Conservation (phyloP, 2,888 invertebrate species). For the Amphipoea lucens region DNA sequence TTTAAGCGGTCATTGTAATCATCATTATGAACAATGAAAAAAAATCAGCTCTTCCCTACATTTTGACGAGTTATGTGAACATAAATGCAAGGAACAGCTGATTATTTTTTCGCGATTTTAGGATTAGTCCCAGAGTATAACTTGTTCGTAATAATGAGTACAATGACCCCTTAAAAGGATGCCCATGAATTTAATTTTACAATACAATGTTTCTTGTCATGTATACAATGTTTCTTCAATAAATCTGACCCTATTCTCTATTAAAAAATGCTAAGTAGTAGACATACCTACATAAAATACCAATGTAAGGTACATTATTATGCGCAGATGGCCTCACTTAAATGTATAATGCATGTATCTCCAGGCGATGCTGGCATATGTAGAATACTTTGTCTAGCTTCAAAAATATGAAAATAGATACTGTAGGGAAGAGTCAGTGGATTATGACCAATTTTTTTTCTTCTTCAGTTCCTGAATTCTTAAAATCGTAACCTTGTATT, state of each 20-base stretch:
- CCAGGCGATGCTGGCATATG: slow-evolving; percentile 33
- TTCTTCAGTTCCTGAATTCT: background rate
- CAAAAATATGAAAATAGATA: slow-evolving; percentile 35
- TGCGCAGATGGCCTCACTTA: slow-evolving; percentile 47
- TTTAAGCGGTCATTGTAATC: no score
- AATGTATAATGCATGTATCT: slow-evolving; percentile 53
- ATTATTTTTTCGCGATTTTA: no score
- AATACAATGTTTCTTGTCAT: background rate
- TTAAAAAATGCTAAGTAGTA: slow-evolving; percentile 12
- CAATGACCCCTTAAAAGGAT: no score
- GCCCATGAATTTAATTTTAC: no score
- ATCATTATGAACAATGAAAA: no score
- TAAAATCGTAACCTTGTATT: background rate
- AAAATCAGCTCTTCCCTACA: no score
- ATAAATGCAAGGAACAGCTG: no score
- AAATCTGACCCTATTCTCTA: background rate
- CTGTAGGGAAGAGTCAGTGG: no score
- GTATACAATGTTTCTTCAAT: background rate
- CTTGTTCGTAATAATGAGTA: no score
- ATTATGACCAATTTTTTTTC: background rate
- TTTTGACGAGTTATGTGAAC: no score
- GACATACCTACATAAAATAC: slow-evolving; percentile 15
- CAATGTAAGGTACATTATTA: slow-evolving; percentile 37
- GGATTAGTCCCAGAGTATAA: no score
- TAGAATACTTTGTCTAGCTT: slow-evolving; percentile 37